These are phyloP conservation scores for Coracopsis vasa DNA, from an alignment of 2,113 vertebrate species.

Conservation along the genomic window DNA sequence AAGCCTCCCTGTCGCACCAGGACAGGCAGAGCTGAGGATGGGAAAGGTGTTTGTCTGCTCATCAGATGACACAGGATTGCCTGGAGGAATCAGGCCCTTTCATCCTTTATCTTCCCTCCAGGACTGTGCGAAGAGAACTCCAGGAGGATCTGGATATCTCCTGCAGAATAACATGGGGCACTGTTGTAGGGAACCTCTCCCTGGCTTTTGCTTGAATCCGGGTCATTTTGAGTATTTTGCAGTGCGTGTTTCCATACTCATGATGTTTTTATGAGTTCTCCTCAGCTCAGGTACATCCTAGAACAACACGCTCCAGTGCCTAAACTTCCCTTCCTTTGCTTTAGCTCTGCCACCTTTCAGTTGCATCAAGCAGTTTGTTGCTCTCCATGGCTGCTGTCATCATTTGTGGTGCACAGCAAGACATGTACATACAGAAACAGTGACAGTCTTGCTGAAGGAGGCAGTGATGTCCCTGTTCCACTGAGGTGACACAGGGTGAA, in stretches of 20 bases:
- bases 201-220: background rate
- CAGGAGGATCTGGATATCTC: background rate
- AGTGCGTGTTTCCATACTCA: background rate
- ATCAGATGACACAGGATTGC: background rate
- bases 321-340: background rate
- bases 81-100: background rate
- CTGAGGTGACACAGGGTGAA: background rate
- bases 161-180: background rate
- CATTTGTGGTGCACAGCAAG: background rate
- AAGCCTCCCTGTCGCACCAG: background rate
- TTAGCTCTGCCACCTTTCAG: background rate
- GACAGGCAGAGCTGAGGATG: background rate
- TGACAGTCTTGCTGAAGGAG: background rate
- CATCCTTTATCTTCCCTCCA: background rate
- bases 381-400: background rate
- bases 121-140: background rate
- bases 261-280: background rate
- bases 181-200: background rate
- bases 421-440: background rate
- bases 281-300: background rate
- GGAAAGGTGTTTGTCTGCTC: background rate
- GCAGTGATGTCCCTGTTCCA: background rate
- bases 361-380: background rate
- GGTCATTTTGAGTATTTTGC: background rate
- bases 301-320: fast-evolving